A percentile compares a stretch with the other conserved stretches of the same genome.
Evolutionary conservation across 2,797 vertebrate genomes (phyloP).

Genomic region (Cygnus olor): DNA sequence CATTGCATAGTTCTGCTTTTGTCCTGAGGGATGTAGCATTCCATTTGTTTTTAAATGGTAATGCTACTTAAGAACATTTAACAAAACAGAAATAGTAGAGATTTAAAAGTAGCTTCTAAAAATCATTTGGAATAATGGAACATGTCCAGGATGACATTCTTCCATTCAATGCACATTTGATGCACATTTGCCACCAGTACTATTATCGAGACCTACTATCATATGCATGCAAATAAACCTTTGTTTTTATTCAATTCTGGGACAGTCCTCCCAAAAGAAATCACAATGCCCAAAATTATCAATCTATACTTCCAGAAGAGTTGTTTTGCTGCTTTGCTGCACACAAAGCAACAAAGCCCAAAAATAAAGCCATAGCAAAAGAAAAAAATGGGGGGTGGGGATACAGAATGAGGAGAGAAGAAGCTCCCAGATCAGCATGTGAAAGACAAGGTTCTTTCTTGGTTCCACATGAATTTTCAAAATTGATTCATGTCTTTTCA

Average conservation of each 20-base stretch:
- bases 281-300: slow-evolving; percentile 6
- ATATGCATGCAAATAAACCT: neutral
- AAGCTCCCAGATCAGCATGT: neutral
- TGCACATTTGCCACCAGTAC: neutral
- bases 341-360: neutral
- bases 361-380: neutral
- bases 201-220: slow-evolving; percentile 31
- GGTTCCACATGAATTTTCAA: neutral
- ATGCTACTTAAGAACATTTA: neutral
- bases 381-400: neutral
- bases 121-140: neutral
- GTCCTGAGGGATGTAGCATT: neutral
- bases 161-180: slow-evolving; percentile 36
- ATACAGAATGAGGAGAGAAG: too few species aligned
- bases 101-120: slow-evolving; percentile 19
- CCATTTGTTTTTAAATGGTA: slow-evolving; percentile 11
- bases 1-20: slow-evolving; percentile 1
- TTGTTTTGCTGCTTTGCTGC: neutral
- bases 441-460: neutral
- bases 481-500: neutral
- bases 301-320: slow-evolving; percentile 5
- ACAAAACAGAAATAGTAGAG: slow-evolving; percentile 9
- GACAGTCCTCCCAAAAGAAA: neutral
- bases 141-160: neutral
- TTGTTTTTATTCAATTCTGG: slow-evolving; percentile 17